Conservation (phyloP, 2,888 invertebrate genomes). For the Ochlodes sylvanus region DNA sequence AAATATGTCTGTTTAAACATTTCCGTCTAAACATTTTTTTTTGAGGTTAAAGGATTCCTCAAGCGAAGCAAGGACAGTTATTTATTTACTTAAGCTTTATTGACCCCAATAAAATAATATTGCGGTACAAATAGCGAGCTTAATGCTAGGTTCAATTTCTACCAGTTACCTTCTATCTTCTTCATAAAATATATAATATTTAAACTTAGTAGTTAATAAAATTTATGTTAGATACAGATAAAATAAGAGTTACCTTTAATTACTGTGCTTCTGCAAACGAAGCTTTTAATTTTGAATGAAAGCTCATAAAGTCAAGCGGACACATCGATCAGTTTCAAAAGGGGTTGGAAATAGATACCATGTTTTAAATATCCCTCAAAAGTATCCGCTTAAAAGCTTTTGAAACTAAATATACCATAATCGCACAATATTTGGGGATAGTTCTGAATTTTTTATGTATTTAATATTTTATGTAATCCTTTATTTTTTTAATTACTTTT, state of each 20-base stretch:
- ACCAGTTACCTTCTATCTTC: too few species aligned
- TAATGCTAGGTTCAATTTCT: too few species aligned
- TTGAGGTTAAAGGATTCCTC: too few species aligned
- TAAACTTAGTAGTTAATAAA: too few species aligned
- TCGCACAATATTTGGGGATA: background rate
- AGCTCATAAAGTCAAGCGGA: slow-evolving; percentile 35
- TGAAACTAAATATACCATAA: background rate
- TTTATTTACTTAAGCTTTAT: too few species aligned
- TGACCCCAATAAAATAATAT: too few species aligned
- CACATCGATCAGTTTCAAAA: slow-evolving; percentile 36
- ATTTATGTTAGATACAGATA: background rate
- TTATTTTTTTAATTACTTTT: background rate
- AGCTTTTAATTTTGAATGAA: slow-evolving; percentile 34
- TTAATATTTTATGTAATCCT: too few species aligned
- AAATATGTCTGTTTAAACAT: too few species aligned
- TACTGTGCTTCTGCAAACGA: slow-evolving; percentile 11
- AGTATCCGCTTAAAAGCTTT: slow-evolving; percentile 29
- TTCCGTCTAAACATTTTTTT: too few species aligned
- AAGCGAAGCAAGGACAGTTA: too few species aligned
- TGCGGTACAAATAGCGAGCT: too few species aligned
- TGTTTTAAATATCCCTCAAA: slow-evolving; percentile 36
- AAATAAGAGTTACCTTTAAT: slow-evolving; percentile 1
- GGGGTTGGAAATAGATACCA: slow-evolving; percentile 33
- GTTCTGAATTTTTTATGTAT: background rate
- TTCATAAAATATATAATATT: too few species aligned